These are phyloP conservation scores for Palythoa grandiflora DNA, from an alignment of 92 coral and sea anemone genomes.

Conservation along the genomic window DNA sequence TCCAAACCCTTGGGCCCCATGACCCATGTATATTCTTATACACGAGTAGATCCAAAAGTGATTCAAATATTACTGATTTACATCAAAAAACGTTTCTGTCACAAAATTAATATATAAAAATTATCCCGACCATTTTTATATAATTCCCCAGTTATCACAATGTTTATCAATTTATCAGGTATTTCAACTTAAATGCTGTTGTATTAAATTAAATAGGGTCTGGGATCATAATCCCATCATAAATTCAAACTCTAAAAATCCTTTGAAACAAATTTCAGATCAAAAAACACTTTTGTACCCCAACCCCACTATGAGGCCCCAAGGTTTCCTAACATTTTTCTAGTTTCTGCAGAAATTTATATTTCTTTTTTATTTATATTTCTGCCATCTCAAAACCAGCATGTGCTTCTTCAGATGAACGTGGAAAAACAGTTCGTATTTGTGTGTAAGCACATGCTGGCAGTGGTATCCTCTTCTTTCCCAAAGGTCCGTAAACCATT, in stretches of 20 bases:
- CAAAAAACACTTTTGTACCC: not conserved
- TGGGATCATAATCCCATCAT: not conserved
- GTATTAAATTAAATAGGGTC: not conserved
- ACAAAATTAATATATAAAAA: too few species aligned
- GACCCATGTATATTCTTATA: too few species aligned
- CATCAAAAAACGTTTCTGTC: too few species aligned
- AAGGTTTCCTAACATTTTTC: too few species aligned
- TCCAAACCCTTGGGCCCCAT: too few species aligned
- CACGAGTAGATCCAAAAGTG: too few species aligned
- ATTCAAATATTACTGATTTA: too few species aligned
- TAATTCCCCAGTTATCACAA: too few species aligned
- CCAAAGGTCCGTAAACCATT: constrained; percentile 36
- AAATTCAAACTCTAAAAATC: not conserved
- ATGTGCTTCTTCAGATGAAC: constrained; percentile 18
- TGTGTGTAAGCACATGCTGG: constrained; percentile 40
- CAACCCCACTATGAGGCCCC: not conserved
- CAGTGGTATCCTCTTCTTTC: constrained; percentile 42
- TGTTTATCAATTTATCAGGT: too few species aligned
- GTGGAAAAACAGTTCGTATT: constrained; percentile 21
- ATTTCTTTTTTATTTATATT: not conserved
- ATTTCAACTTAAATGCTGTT: not conserved
- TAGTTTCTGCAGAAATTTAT: too few species aligned
- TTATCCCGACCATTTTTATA: too few species aligned
- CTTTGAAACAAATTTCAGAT: too few species aligned
- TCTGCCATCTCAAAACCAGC: constrained; percentile 46